Conservation (phyloP, 1,140 invertebrate genomes). For the Prorops nasuta region DNA sequence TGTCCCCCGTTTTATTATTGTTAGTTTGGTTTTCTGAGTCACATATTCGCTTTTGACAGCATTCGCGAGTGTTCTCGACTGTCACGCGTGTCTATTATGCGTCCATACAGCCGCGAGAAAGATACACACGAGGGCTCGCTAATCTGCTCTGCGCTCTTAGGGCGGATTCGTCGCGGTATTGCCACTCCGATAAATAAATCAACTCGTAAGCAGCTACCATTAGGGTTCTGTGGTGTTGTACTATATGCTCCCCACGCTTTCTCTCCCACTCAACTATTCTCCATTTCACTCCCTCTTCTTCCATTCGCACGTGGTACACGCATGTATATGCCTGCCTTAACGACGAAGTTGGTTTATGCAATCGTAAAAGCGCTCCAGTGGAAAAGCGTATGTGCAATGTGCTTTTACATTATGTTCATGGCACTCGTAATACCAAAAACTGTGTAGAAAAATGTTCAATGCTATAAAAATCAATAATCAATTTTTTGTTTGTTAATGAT, state of each 20-base stretch:
- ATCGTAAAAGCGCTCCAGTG: background rate
- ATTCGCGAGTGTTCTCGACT: too few species aligned
- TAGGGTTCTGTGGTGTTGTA: slow-evolving; percentile 36
- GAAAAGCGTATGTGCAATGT: background rate
- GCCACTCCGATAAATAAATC: slow-evolving; percentile 41
- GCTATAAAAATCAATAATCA: too few species aligned
- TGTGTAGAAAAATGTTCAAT: too few species aligned
- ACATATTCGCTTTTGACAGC: too few species aligned
- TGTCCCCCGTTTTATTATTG: too few species aligned
- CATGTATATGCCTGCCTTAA: background rate
- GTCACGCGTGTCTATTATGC: slow-evolving; percentile 35
- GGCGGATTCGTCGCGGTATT: slow-evolving; percentile 37
- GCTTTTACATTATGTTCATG: background rate
- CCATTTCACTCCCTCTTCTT: background rate
- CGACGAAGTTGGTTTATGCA: background rate
- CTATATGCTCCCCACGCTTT: slow-evolving; percentile 17
- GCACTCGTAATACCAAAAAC: too few species aligned
- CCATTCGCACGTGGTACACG: background rate
- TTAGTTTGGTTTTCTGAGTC: too few species aligned
- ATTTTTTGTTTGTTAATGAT: too few species aligned
- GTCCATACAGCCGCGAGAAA: slow-evolving; percentile 34
- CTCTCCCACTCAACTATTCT: slow-evolving; percentile 7
- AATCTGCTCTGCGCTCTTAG: slow-evolving; percentile 33
- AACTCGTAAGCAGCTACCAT: slow-evolving; percentile 39
- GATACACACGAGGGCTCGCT: slow-evolving; percentile 27